A percentile compares a stretch with the other conserved stretches of the same genome.
These are phyloP conservation scores for Nycticryphes semicollaris DNA, from an alignment of 2,113 vertebrate genomes.

Conservation along the genomic window DNA sequence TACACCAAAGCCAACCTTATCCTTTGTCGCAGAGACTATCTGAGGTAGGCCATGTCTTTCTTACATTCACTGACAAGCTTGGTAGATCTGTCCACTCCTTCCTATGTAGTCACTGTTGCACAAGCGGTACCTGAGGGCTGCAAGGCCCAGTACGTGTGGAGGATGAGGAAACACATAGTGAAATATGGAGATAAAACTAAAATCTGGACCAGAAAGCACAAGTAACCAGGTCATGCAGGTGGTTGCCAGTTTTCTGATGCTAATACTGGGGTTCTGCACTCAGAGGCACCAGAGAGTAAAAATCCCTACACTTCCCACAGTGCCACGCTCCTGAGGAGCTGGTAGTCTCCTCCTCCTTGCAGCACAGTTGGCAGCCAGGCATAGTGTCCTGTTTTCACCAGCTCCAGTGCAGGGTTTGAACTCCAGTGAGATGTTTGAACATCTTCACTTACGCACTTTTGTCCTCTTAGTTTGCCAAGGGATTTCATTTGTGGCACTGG, in stretches of 20 bases:
- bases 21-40: conserved; percentile 96
- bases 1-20: conserved; percentile 99
- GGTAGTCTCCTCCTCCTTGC: background rate
- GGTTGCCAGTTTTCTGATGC: background rate
- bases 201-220: background rate
- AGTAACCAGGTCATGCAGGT: fast-evolving
- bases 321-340: fast-evolving
- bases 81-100: background rate
- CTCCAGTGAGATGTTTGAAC: too few species aligned
- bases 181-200: background rate
- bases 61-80: fast-evolving
- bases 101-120: fast-evolving
- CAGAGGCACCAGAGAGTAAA: background rate
- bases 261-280: background rate
- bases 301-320: fast-evolving
- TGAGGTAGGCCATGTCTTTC: conserved; percentile 82
- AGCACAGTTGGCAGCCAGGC: fast-evolving
- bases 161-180: background rate
- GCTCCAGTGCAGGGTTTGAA: background rate
- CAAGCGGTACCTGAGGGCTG: background rate
- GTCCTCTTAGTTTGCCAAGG: background rate
- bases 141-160: fast-evolving
- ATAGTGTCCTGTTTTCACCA: background rate
- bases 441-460: fast-evolving
- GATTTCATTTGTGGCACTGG: background rate